Evolutionary conservation across 2,888 invertebrate genomes (phyloP).

Genomic region (Luperina testacea): DNA sequence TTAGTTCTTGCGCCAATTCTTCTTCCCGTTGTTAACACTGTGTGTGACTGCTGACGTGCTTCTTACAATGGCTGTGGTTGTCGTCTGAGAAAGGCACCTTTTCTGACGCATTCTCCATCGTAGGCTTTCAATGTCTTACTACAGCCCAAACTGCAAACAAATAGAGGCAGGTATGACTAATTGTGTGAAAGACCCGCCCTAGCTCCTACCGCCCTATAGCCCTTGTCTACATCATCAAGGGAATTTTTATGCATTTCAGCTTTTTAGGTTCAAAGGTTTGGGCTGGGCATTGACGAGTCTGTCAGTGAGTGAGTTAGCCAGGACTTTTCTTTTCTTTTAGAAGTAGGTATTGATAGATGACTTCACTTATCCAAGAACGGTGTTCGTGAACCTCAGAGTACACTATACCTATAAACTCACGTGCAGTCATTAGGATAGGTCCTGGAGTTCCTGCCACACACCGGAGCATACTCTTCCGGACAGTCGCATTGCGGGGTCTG

Average conservation of each 20-base stretch:
- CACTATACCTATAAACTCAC: slow-evolving; percentile 22
- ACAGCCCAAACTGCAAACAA: slow-evolving; percentile 31
- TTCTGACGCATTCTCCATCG: slow-evolving; percentile 22
- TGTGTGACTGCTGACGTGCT: neutral
- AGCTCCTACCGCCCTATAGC: neutral
- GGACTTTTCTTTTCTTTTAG: neutral
- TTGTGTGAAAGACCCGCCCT: no score
- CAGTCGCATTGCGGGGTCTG: slow-evolving; percentile 5
- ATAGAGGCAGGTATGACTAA: neutral
- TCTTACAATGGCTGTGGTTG: neutral
- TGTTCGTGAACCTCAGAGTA: neutral
- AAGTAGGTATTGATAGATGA: neutral
- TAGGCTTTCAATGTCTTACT: slow-evolving; percentile 18
- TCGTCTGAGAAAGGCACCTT: neutral
- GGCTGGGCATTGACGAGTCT: neutral
- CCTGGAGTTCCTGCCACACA: slow-evolving; percentile 32
- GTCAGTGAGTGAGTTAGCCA: neutral
- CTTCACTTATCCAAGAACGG: neutral
- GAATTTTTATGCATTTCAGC: neutral
- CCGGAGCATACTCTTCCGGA: slow-evolving; percentile 9
- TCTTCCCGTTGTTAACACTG: neutral
- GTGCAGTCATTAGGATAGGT: slow-evolving; percentile 35
- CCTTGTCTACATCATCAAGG: neutral
- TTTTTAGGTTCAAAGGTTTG: neutral
- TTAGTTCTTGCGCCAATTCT: neutral